These are phyloP conservation scores for Mantis religiosa DNA, from an alignment of 2,888 invertebrate genomes.

Conservation along the genomic window DNA sequence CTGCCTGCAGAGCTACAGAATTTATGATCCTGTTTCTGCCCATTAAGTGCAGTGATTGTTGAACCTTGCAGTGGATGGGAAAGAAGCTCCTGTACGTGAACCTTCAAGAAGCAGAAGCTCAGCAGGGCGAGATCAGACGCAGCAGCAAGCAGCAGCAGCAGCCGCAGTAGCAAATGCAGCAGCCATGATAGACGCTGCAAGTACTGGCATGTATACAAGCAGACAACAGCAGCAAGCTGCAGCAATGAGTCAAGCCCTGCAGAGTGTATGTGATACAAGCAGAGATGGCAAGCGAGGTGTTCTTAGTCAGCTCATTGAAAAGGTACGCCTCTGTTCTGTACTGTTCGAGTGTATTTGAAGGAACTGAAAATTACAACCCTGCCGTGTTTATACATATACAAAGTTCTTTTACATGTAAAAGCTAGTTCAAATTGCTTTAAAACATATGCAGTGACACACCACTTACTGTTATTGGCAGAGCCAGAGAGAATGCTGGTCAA, in stretches of 20 bases:
- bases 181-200: conserved; percentile 12
- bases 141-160: not conserved
- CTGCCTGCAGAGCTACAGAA: no score
- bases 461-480: no score
- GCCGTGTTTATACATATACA: no score
- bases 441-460: no score
- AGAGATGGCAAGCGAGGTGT: conserved; percentile 42
- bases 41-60: not conserved
- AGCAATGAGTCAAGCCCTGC: conserved; percentile 3
- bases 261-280: not conserved
- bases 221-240: conserved; percentile 18
- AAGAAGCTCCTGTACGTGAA: conserved; percentile 30
- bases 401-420: no score
- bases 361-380: no score
- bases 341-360: no score
- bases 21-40: no score
- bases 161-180: not conserved
- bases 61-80: conserved; percentile 27
- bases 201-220: conserved; percentile 8
- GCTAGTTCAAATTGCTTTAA: no score
- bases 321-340: conserved; percentile 47
- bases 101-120: conserved; percentile 10
- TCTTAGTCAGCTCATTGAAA: conserved; percentile 54
- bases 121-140: conserved; percentile 5
- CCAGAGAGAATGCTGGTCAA: no score